Evolutionary conservation across 2,888 invertebrate genomes (phyloP).

Genomic region (Drosophila peninsularis): DNA sequence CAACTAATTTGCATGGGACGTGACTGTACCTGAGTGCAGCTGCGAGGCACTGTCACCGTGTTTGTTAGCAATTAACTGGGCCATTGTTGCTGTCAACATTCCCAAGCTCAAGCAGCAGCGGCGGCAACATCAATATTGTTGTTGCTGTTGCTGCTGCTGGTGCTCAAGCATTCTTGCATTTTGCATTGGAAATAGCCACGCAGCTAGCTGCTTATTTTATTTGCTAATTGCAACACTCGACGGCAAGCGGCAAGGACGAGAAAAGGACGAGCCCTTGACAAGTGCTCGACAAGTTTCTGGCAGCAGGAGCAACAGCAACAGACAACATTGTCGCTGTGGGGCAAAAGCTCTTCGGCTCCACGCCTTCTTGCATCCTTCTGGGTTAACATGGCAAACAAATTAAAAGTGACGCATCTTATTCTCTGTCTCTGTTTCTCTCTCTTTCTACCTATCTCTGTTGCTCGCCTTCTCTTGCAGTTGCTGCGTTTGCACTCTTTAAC

Average conservation of each 20-base stretch:
- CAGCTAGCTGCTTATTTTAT: slow-evolving; percentile 74
- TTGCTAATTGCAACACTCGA: slow-evolving; percentile 78
- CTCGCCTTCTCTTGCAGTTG: slow-evolving; percentile 3
- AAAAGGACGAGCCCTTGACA: slow-evolving; percentile 60
- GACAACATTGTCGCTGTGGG: slow-evolving; percentile 34
- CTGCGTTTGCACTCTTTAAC: slow-evolving; percentile 22
- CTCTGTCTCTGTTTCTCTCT: neutral
- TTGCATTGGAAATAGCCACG: slow-evolving; percentile 54
- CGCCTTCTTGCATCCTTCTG: slow-evolving; percentile 20
- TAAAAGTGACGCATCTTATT: slow-evolving; percentile 71
- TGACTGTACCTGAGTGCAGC: slow-evolving; percentile 67
- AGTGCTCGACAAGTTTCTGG: slow-evolving; percentile 70
- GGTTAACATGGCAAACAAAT: slow-evolving; percentile 68
- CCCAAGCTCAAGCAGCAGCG: slow-evolving; percentile 18
- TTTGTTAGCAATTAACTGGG: slow-evolving; percentile 77
- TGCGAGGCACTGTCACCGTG: slow-evolving; percentile 46
- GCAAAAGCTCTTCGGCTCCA: slow-evolving; percentile 20
- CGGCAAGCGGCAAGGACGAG: slow-evolving; percentile 51
- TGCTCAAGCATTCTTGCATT: slow-evolving; percentile 45
- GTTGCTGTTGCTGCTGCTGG: neutral
- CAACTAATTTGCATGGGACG: slow-evolving; percentile 74
- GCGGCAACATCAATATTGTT: slow-evolving; percentile 16
- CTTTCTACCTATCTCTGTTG: neutral
- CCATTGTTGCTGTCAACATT: slow-evolving; percentile 63
- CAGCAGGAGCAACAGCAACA: slow-evolving; percentile 28